Base-by-base conservation (phyloP, 2,113 vertebrate species). In the Ceuthmochares aereus region DNA sequence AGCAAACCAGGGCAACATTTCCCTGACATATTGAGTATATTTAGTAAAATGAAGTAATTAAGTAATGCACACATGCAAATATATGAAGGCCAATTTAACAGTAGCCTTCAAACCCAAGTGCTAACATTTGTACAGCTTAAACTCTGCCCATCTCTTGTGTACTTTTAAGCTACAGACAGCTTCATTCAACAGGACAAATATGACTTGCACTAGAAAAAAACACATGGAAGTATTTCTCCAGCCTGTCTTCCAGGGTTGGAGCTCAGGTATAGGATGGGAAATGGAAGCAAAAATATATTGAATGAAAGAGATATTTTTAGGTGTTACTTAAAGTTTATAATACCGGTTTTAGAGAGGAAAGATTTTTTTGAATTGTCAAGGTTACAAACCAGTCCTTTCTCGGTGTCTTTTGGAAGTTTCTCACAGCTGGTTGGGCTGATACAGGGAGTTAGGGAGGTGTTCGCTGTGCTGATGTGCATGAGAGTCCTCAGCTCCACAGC, bases 81-180 rank as follows among this genome's bases (percentile, higher is more conserved):
- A 83, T 12, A 36, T 3, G 8, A 9, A 40, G 67, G 26, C 36
- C 9, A 64, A 34, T 81, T 84, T 89, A 90, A 92, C 4, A 83
- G n/a, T 67, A 79, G 85, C 34, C 85, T 74, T 84, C 7, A 3
- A 43, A 94, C 47, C 84, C 82, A 14, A 88, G 82, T 34, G 83
- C 86, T 93, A 92, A 90, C 94, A 93, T 93, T 95, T 93, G 83
- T 78, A 78, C 54, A 94, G 96, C 76, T 94, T 81, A 45, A 26
- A 27, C 54, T 70, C 80, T 68, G 76, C 56, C 58, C 68, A 72
- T 63, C 86, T 73, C 54, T 18, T 93, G 84, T 79, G 84, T 82
- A 34, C 67, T 51, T 84, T 74, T 3, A 54, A 68, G 74, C 87
- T 75, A 22, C 87, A 75, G 91, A 87, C 84, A 66, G 66, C 94